These are phyloP conservation scores for Coracopsis vasa DNA, from an alignment of 2,113 vertebrate genomes.

Conservation along the genomic window DNA sequence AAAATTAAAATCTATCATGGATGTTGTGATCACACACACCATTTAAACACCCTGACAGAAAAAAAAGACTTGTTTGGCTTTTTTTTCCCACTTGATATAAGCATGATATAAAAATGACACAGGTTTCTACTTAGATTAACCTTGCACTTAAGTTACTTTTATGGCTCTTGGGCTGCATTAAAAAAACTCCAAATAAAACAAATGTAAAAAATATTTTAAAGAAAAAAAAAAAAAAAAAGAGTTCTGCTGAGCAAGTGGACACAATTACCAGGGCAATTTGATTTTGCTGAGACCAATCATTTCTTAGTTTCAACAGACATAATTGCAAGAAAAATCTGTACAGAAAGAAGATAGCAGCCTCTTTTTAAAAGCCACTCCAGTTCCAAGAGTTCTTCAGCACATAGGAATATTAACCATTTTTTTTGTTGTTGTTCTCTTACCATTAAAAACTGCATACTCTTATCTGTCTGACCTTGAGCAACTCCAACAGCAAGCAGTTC, in stretches of 20 bases:
- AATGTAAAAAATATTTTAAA: background rate
- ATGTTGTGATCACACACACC: background rate
- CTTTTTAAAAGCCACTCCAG: background rate
- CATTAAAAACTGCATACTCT: background rate
- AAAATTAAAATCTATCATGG: background rate
- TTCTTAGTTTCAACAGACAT: background rate
- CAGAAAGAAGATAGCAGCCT: background rate
- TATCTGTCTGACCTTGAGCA: accelerated
- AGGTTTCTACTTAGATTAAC: background rate
- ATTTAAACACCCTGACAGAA: background rate
- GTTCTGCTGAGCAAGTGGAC: background rate
- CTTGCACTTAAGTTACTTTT: background rate
- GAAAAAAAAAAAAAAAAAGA: background rate
- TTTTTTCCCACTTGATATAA: background rate
- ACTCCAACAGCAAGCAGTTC: background rate
- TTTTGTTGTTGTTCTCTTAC: background rate
- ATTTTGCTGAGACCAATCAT: background rate
- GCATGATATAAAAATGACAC: background rate
- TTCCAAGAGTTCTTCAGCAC: background rate
- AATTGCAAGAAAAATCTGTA: background rate
- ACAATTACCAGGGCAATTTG: background rate
- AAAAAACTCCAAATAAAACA: background rate
- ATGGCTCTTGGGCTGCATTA: background rate
- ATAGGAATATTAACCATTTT: accelerated
- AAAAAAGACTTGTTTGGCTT: background rate